Evolutionary conservation across 2,888 invertebrate species (phyloP), one percentile per base, ranked within the genome.

Genomic region (Sinohyriopsis cumingii): DNA sequence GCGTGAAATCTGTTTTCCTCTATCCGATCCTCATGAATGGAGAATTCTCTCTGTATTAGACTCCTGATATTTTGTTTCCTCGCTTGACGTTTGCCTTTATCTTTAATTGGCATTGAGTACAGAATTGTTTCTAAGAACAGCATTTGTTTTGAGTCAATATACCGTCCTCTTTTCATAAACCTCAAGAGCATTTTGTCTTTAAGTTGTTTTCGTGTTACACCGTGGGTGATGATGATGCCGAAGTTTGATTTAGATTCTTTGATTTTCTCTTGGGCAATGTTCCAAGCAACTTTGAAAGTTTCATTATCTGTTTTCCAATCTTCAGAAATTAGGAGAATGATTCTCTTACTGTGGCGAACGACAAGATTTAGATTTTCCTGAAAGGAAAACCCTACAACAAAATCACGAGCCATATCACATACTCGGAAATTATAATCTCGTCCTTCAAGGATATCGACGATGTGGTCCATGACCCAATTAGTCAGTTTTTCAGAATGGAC

Each of bases 291-390:
- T 55, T 68, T 70, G 19, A 81, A 73, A 25, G 69, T 69, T 57
- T 79, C 72, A 15, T 69, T 59, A 22, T 74, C 68, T 1, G 55
- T 57, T 5, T 75, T 59, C 64, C 77, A 72, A 25, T 78, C 75
- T 12, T 68, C 60, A 3, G 80, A 78, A 5, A 82, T 55, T n/a
- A 79, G 69, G 24, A 81, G 64, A 18, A 82, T 71, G 60, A 80
- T 79, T 55, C 81, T 63, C 64, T 78, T 80, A 55, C 81, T 80
- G 15, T 69, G 70, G n/a, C 70, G 64, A 0, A 81, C 79, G 25
- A 78, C 75, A 9, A 70, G 55, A 1, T 72, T 65, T 18, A 82
- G 70, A 65, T 82, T 82, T 71, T 82, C 80, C 22, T 78, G 76
- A 33, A 76, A 68, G 12, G 80, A 78, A 64, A 77, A 77, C 1